Evolutionary conservation across 2,888 invertebrate species (phyloP).

Genomic region (Netelia melanura): DNA sequence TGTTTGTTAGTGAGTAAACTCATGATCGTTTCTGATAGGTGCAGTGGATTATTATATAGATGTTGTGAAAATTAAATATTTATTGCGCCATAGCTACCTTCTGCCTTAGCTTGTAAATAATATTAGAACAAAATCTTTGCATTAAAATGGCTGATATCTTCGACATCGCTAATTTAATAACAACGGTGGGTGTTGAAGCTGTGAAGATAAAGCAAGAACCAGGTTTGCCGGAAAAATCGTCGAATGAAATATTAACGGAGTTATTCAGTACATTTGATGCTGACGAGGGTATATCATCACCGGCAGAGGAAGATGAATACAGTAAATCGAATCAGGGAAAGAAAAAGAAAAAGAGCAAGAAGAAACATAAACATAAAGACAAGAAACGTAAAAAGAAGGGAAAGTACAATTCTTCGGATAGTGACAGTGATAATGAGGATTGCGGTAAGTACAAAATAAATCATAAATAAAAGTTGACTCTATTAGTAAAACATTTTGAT

Average conservation of each 20-base stretch:
- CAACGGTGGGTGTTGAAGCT: constrained; percentile 82
- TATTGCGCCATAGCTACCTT: not conserved
- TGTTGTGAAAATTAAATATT: not conserved
- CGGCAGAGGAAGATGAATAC: constrained; percentile 75
- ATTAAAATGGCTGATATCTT: constrained; percentile 81
- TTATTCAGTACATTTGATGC: constrained; percentile 90
- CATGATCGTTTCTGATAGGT: too few relatives aligned
- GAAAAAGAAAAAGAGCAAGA: constrained; percentile 80
- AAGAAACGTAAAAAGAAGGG: constrained; percentile 86
- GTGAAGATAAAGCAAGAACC: constrained; percentile 83
- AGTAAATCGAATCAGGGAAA: constrained; percentile 65
- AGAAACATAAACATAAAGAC: constrained; percentile 86
- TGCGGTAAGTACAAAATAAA: constrained; percentile 73
- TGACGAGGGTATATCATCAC: constrained; percentile 82
- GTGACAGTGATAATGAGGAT: constrained; percentile 77
- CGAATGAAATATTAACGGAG: constrained; percentile 93
- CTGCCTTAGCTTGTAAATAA: not conserved
- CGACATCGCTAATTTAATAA: constrained; percentile 83
- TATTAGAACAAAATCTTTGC: not conserved
- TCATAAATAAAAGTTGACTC: not conserved
- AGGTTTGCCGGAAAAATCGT: constrained; percentile 87
- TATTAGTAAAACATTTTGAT: not conserved
- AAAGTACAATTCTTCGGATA: constrained; percentile 83
- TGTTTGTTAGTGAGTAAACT: too few relatives aligned
- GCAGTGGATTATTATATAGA: too few relatives aligned